Evolutionary conservation across 2,797 vertebrate genomes (phyloP).

Genomic region (Vespertilio murinus): DNA sequence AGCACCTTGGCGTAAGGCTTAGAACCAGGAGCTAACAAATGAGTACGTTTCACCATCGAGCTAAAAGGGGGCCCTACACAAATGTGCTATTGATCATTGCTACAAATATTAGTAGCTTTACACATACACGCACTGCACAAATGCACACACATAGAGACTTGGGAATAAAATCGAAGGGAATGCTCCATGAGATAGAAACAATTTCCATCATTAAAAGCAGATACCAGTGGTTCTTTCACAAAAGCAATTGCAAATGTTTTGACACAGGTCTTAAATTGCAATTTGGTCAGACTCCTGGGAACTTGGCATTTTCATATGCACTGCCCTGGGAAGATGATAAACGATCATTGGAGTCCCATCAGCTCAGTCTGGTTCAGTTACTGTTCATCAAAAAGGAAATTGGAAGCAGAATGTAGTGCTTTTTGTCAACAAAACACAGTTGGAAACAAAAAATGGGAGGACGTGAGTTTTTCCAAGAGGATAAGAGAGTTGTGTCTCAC

Average conservation of each 20-base stretch:
- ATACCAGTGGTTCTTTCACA: background rate
- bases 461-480: background rate
- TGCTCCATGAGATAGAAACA: background rate
- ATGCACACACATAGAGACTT: background rate
- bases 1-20: constrained; percentile 37
- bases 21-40: constrained; percentile 33
- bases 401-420: constrained; percentile 16
- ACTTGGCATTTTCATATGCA: constrained; percentile 29
- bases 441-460: constrained; percentile 43
- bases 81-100: background rate
- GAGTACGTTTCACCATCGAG: background rate
- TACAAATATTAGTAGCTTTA: background rate
- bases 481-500: background rate
- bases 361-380: constrained; percentile 5
- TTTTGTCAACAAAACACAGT: constrained; percentile 50
- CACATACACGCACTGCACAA: background rate
- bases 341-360: constrained; percentile 28
- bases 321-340: constrained; percentile 34
- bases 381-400: constrained; percentile 61
- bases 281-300: constrained; percentile 42
- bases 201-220: constrained; percentile 14
- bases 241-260: constrained; percentile 48
- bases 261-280: background rate
- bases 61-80: background rate
- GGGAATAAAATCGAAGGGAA: constrained; percentile 13